phyloP scores from a whole-genome alignment of 2,888 invertebrate species.

The Andrena praecox region DNA sequence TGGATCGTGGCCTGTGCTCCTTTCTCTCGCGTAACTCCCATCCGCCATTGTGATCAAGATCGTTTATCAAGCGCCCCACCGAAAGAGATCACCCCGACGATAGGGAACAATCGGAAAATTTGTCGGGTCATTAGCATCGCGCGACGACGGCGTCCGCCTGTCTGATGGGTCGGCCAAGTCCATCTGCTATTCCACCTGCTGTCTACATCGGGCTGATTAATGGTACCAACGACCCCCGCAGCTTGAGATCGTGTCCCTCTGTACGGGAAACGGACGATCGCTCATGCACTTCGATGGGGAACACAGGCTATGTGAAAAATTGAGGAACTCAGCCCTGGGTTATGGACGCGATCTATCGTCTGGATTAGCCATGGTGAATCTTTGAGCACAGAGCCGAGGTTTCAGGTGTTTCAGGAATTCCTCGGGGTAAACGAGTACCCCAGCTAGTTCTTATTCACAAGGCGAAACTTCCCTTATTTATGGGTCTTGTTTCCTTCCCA shows the following conservation, averaged over 20 bases:
- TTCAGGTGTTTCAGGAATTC: not conserved
- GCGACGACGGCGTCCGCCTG: constrained; percentile 33
- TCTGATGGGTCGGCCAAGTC: constrained; percentile 48
- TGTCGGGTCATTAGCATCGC: constrained; percentile 70
- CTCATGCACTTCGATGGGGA: constrained; percentile 5
- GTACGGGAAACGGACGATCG: constrained; percentile 7
- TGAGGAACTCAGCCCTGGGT: not conserved
- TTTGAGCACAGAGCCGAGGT: not conserved
- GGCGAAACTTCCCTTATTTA: too few species aligned
- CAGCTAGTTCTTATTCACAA: too few species aligned
- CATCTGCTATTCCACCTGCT: constrained; percentile 56
- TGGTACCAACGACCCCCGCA: constrained; percentile 37
- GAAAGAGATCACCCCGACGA: constrained; percentile 32
- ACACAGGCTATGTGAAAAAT: not conserved
- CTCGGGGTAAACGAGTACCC: too few species aligned
- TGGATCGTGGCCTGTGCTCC: constrained; percentile 4
- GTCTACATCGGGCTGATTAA: constrained; percentile 60
- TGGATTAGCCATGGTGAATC: not conserved
- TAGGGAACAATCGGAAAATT: constrained; percentile 69
- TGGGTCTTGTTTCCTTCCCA: too few species aligned
- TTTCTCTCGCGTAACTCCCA: constrained; percentile 19
- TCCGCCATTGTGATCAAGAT: constrained; percentile 59
- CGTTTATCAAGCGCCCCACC: constrained; percentile 60
- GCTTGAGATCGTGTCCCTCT: constrained; percentile 1
- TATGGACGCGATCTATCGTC: not conserved